Base-by-base conservation (phyloP, 2,888 invertebrate species). In the Lasioglossum marginatum region DNA sequence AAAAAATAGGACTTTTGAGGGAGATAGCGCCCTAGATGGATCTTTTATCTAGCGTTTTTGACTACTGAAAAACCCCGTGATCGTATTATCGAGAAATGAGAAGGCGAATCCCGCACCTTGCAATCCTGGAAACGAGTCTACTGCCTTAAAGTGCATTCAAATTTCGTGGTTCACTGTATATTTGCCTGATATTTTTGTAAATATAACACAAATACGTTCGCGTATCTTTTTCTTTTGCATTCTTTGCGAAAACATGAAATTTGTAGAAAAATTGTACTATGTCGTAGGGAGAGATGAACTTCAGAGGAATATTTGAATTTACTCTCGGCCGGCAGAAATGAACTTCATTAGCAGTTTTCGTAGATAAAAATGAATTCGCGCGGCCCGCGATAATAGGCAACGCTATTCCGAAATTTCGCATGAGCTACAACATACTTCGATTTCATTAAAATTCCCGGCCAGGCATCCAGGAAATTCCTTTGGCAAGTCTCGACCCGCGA, bases 401-500 rank as follows among this genome's bases (percentile, higher is more conserved):
- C 63, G 34, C 63, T 23, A 8, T 34, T 34, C 34, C 34, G 10
- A 34, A 68, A 37, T 23, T 57, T 68, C 37, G 37, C 37, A 37
- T 23, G 68, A 23, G 12, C 68, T 12, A 23, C 68, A 23, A 68
- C 68, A 37, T 68, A 34, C 34, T 23, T 37, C 34, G 23, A 23
- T 37, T 23, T 68, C 68, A 68, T 68, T 68, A 68, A 68, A 68
- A 68, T 68, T 68, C 68, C 68, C 23, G 37, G 10, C 37, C 19
- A 34, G 19, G 68, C 68, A 23, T 68, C 68, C 37, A 37, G 37
- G 37, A 68, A 68, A 68, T 68, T 68, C 68, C 68, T 68, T 37
- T 68, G 68, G 68, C 68, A 37, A 37, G 37, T 37, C 37, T 8
- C 34, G 63, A 27, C 19, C 68, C 23, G 68, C 19, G 37, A 68